Evolutionary conservation across 1,140 invertebrate species (phyloP).

Genomic region (Philopotamus ludificatus): DNA sequence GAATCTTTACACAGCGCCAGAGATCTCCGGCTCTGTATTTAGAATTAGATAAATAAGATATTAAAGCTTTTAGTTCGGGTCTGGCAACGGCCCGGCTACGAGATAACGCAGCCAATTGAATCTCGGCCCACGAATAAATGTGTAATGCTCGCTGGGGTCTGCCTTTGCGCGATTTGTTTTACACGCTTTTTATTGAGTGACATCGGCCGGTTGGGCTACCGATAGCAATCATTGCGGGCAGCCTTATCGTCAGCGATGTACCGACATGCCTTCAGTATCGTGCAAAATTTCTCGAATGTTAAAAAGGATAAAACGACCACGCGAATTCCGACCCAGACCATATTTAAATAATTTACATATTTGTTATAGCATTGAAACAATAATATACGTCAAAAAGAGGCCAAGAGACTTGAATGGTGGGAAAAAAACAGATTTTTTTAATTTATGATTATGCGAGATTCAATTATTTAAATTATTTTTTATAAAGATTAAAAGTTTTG

Average conservation of each 20-base stretch:
- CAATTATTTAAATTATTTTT: no score
- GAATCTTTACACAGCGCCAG: conserved; percentile 24
- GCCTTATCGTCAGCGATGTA: not conserved
- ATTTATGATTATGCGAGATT: no score
- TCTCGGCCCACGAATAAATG: not conserved
- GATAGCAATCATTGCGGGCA: not conserved
- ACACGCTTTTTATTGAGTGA: not conserved
- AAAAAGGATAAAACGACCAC: no score
- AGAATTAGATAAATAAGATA: conserved; percentile 43
- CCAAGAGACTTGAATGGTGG: no score
- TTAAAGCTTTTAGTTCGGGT: conserved; percentile 42
- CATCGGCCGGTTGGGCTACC: not conserved
- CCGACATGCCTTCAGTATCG: no score
- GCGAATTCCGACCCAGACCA: not conserved
- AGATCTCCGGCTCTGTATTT: conserved; percentile 27
- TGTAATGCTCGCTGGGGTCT: not conserved
- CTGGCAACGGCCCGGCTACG: conserved; percentile 33
- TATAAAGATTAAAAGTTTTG: no score
- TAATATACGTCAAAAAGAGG: no score
- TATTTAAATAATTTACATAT: not conserved
- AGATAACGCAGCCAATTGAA: conserved; percentile 36
- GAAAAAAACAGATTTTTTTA: no score
- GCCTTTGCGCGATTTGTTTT: conserved; percentile 2
- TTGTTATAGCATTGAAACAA: no score
- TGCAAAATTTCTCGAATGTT: no score